A percentile compares a stretch with the other conserved stretches of the same genome.
Evolutionary conservation across 2,113 vertebrate species (phyloP).

Genomic region (Takifugu flavidus): DNA sequence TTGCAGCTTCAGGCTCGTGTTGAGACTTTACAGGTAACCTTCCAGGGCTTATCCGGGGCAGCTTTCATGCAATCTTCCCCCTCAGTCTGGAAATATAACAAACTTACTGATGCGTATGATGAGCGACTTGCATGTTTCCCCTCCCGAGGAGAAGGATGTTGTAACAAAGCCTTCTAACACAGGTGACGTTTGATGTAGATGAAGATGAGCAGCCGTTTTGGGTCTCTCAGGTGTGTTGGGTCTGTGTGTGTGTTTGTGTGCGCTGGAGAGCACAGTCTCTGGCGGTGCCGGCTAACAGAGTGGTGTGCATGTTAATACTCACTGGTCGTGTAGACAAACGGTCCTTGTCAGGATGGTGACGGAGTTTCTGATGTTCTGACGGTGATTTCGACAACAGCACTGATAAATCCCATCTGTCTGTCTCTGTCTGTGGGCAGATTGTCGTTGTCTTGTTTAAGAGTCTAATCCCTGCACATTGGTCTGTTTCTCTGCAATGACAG

Average conservation of each 20-base stretch:
- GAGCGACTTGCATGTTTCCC: conserved; percentile 50
- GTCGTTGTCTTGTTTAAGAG: not conserved
- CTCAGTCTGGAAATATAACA: too few species aligned
- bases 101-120: conserved; percentile 13
- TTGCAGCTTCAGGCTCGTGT: conserved; percentile 85
- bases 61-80: not conserved
- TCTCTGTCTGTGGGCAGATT: conserved; percentile 40
- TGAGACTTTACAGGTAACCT: conserved; percentile 82
- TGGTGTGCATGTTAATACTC: conserved; percentile 52
- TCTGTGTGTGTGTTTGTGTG: conserved; percentile 44
- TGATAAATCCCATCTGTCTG: conserved; percentile 2
- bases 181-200: conserved; percentile 93
- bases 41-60: not conserved
- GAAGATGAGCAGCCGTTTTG: conserved; percentile 83
- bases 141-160: conserved; percentile 58
- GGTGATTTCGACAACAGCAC: not conserved
- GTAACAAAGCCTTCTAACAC: conserved; percentile 84
- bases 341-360: not conserved
- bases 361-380: not conserved
- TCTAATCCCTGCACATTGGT: not conserved
- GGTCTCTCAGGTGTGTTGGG: conserved; percentile 84
- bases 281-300: conserved; percentile 74
- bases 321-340: conserved; percentile 18
- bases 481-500: conserved; percentile 59
- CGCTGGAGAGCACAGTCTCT: conserved; percentile 52